These are phyloP conservation scores for Pseudopleuronectes americanus DNA, from an alignment of 2,797 vertebrate genomes.

Conservation along the genomic window DNA sequence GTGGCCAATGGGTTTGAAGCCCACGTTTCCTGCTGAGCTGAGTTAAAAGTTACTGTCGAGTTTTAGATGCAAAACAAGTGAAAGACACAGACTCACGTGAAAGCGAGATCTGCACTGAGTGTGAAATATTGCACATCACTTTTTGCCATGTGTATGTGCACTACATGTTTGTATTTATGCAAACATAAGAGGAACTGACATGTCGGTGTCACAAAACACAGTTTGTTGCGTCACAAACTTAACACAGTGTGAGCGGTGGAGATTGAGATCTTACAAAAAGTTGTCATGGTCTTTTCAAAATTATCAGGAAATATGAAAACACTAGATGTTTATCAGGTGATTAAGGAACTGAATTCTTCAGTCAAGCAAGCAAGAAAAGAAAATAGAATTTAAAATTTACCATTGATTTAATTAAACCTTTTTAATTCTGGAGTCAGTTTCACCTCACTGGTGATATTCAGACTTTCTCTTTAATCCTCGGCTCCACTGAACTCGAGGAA, in stretches of 20 bases:
- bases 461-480: constrained; percentile 20
- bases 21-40: constrained; percentile 23
- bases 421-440: not conserved
- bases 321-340: too few species aligned
- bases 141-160: too few species aligned
- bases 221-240: too few species aligned
- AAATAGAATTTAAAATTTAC: constrained; percentile 1
- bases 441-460: constrained; percentile 4
- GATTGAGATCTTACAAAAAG: not conserved
- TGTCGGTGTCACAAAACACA: too few species aligned
- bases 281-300: not conserved
- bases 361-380: not conserved
- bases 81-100: too few species aligned
- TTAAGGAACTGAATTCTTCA: not conserved
- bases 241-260: not conserved
- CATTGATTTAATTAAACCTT: not conserved
- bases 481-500: constrained; percentile 37
- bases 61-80: constrained; percentile 11
- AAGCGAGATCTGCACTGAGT: too few species aligned
- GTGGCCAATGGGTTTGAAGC: constrained; percentile 39
- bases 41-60: constrained; percentile 29
- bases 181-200: too few species aligned
- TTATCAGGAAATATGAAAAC: too few species aligned
- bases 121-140: too few species aligned
- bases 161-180: too few species aligned